These are phyloP conservation scores for Alloplasta piceator DNA, from an alignment of 2,888 invertebrate genomes.

Conservation along the genomic window DNA sequence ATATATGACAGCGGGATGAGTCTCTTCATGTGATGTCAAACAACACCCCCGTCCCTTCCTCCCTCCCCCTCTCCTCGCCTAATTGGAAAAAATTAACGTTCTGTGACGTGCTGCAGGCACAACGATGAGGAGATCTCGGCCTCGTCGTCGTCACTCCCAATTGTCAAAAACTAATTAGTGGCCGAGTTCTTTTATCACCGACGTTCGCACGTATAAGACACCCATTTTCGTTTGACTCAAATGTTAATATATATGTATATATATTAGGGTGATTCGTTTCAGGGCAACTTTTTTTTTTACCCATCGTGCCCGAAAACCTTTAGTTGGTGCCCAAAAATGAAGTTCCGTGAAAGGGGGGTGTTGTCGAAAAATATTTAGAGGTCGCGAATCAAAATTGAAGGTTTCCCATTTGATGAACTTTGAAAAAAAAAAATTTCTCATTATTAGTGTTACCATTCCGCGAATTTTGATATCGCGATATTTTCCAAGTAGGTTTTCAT, in stretches of 20 bases:
- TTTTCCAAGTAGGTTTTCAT: too few species aligned
- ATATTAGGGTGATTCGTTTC: too few species aligned
- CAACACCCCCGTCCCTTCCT: background rate
- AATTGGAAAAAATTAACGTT: constrained; percentile 80
- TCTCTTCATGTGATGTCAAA: constrained; percentile 9
- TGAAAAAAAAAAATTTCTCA: too few species aligned
- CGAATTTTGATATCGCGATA: too few species aligned
- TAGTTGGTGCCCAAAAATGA: too few species aligned
- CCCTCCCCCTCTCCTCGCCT: constrained; percentile 61
- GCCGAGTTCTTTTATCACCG: constrained; percentile 59
- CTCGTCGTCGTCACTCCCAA: constrained; percentile 61
- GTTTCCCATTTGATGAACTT: too few species aligned
- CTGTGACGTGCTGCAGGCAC: constrained; percentile 7
- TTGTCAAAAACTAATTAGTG: constrained; percentile 81
- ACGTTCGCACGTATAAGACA: constrained; percentile 64
- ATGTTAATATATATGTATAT: constrained; percentile 15
- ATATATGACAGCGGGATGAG: constrained; percentile 35
- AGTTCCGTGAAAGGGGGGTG: too few species aligned
- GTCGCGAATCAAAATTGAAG: too few species aligned
- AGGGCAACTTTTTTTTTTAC: too few species aligned
- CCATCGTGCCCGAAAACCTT: too few species aligned
- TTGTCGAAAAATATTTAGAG: too few species aligned
- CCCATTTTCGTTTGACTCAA: constrained; percentile 70
- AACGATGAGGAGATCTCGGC: constrained; percentile 4
- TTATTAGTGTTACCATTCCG: too few species aligned